Evolutionary conservation across 2,888 invertebrate genomes (phyloP).

Genomic region (Hirtodrosophila histrioides): DNA sequence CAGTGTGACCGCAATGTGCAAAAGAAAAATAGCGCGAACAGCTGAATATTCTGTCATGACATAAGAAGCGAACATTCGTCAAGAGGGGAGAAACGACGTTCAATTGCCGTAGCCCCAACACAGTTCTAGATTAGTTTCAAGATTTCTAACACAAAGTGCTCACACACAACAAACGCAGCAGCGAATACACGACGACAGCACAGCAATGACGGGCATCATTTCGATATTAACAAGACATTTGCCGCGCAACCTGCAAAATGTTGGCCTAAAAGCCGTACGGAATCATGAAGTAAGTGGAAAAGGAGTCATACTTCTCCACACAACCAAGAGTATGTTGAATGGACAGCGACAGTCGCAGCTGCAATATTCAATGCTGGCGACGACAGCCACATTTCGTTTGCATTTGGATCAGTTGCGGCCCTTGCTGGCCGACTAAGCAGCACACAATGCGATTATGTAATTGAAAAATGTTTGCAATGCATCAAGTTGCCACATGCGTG

Average conservation of each 20-base stretch:
- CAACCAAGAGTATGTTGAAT: not conserved
- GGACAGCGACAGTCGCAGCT: not conserved
- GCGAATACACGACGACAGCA: conserved; percentile 33
- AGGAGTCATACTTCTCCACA: conserved; percentile 10
- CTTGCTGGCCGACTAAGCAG: conserved; percentile 23
- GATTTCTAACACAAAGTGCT: conserved; percentile 54
- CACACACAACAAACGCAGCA: conserved; percentile 33
- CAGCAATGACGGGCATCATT: conserved; percentile 85
- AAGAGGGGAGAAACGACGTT: conserved; percentile 66
- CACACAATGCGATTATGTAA: conserved; percentile 75
- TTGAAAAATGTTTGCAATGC: conserved; percentile 56
- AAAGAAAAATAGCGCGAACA: conserved; percentile 34
- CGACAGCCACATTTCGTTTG: conserved; percentile 9
- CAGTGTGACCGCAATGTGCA: conserved; percentile 46
- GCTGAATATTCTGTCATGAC: conserved; percentile 53
- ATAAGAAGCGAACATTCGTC: conserved; percentile 61
- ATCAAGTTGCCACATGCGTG: conserved; percentile 44
- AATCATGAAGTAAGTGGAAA: conserved; percentile 79
- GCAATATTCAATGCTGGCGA: conserved; percentile 1
- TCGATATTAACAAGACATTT: conserved; percentile 85
- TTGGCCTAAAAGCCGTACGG: conserved; percentile 73
- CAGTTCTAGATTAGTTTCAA: conserved; percentile 52
- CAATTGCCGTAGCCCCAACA: conserved; percentile 54
- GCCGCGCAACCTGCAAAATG: conserved; percentile 83
- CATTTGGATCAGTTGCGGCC: conserved; percentile 19